Evolutionary conservation across 2,888 invertebrate species (phyloP).

Genomic region (Palloptera scutellata): DNA sequence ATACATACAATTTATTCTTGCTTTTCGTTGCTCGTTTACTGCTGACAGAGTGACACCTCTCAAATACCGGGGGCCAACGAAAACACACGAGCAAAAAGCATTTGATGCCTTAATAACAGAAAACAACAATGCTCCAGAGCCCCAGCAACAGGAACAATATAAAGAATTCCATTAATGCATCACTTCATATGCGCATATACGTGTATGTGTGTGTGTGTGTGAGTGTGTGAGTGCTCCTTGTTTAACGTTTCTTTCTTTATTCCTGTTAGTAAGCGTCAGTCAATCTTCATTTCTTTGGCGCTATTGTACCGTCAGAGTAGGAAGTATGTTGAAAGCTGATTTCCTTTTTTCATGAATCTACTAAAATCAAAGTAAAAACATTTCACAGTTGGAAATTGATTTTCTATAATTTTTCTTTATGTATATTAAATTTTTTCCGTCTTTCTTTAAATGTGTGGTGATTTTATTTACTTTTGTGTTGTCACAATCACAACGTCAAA

Average conservation of each 20-base stretch:
- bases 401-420: too few relatives aligned
- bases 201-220: not conserved
- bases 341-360: constrained; percentile 6
- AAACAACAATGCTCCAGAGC: not conserved
- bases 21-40: not conserved
- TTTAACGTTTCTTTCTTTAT: not conserved
- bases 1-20: not conserved
- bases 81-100: too few relatives aligned
- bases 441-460: not conserved
- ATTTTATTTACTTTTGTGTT: too few relatives aligned
- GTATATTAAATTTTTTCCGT: not conserved
- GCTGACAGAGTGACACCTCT: not conserved
- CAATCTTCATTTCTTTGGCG: too few relatives aligned
- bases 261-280: not conserved
- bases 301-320: too few relatives aligned
- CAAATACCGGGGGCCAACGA: not conserved
- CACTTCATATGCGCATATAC: not conserved
- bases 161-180: constrained; percentile 1
- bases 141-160: not conserved
- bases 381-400: not conserved
- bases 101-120: not conserved
- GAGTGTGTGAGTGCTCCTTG: not conserved
- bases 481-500: too few relatives aligned
- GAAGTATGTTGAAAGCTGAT: not conserved
- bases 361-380: not conserved